Base-by-base conservation (phyloP, 2,888 invertebrate species). In the Pantelozetes paolii region DNA sequence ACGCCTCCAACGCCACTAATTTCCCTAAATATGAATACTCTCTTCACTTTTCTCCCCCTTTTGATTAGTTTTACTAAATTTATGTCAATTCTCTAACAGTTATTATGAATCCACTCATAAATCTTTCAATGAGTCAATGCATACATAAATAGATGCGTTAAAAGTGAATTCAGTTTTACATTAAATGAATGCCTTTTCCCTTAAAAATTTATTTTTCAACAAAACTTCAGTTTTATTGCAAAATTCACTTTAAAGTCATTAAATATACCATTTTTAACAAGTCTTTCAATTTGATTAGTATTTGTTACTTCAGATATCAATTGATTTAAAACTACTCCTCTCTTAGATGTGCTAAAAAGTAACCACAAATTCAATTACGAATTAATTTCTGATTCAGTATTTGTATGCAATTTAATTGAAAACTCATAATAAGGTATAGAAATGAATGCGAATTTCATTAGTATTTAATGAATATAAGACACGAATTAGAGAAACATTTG, bases 21-120 rank as follows among this genome's bases (percentile, higher is more conserved):
- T 57, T 57, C 28, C 13, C 1, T 36, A 36, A 23, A 13, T 28
- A 23, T 57, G 26, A 28, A 57, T 13, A 57, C 57, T 28, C 28
- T 57, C 23, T 57, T 26, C 57, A 23, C 57, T 57, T 28, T 48
- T 9, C 9, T 36, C 36, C 9, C 36, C 36, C 26, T 50, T n/a
- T 64, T 64, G 64, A 64, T 64, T 64, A 64, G 64, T 36, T 64
- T 32, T 64, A 64, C 64, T 64, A 26, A 64, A 32, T 64, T 32
- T 11, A 64, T 64, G 64, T 64, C 64, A 30, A 64, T 64, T 64
- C 36, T 36, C 64, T 64, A 36, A 64, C 64, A 64, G 36, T 64
- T 64, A 36, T 30, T 30, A 36, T 64, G 18, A 57, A 36, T 64
- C 28, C 28, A 64, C 32, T 64, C 64, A 64, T 64, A 64, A 64